A percentile compares a stretch with the other conserved stretches of the same genome.
Conservation (phyloP, 1,140 invertebrate species). For the silkworm (Bombyx mori) region ASM3026992v2 NC_085131.1:8585501-8586000, state of each 20-base stretch:
- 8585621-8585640: slow-evolving; percentile 93
- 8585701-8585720: not conserved
- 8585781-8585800: slow-evolving; percentile 98
- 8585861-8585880: slow-evolving; percentile 95
- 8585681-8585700: slow-evolving; percentile 3
- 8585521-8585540: not conserved
- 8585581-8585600: slow-evolving; percentile 81
- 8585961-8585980: no score
- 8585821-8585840: slow-evolving; percentile 92
- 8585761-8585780: slow-evolving; percentile 93
- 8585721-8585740: not conserved
- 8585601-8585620: slow-evolving; percentile 89
- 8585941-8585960: no score
- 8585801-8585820: slow-evolving; percentile 96
- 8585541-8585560: not conserved
- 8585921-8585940: no score
- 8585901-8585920: slow-evolving; percentile 62
- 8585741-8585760: slow-evolving; percentile 77
- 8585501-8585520: no score
- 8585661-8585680: slow-evolving; percentile 82
- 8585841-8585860: slow-evolving; percentile 90
- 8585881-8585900: slow-evolving; percentile 95
- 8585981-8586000: no score
- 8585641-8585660: slow-evolving; percentile 81
- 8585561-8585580: slow-evolving; percentile 1